Evolutionary conservation across 1,140 invertebrate genomes (phyloP).

Genomic region (Hypsibius dujardini): DNA sequence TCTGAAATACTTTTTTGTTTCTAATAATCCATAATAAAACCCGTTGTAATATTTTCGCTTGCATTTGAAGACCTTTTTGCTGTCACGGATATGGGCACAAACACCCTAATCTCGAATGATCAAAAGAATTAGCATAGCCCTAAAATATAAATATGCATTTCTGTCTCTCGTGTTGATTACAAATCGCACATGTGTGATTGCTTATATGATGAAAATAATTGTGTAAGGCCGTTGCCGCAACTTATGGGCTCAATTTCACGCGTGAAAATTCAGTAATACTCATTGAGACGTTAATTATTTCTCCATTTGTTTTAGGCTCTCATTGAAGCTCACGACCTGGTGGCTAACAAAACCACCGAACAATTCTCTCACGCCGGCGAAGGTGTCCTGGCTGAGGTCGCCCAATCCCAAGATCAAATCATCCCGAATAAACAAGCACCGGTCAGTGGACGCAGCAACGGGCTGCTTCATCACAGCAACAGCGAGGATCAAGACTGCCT

Average conservation of each 20-base stretch:
- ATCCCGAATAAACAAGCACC: constrained; percentile 2
- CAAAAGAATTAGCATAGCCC: not conserved
- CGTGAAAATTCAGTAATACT: no score
- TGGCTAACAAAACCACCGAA: constrained; percentile 40
- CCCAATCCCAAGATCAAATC: constrained; percentile 35
- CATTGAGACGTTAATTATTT: not conserved
- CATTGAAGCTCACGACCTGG: constrained; percentile 49
- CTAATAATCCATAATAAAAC: no score
- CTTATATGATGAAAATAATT: not conserved
- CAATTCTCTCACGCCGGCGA: constrained; percentile 26
- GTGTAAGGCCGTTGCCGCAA: not conserved
- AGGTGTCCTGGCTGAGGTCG: constrained; percentile 29
- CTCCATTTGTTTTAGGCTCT: constrained; percentile 34
- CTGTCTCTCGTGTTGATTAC: not conserved
- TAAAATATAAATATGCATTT: not conserved
- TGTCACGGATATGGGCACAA: no score
- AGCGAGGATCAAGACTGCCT: not conserved
- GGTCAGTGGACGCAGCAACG: not conserved
- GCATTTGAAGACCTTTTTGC: no score
- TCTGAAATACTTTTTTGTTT: no score
- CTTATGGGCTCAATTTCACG: no score
- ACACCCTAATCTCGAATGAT: not conserved
- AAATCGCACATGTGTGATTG: constrained; percentile 16
- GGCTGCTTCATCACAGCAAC: constrained; percentile 18
- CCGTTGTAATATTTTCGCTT: no score